A percentile compares a stretch with the other conserved stretches of the same genome.
These are phyloP conservation scores for Suillia variegata DNA, from an alignment of 2,888 invertebrate genomes.

Conservation along the genomic window DNA sequence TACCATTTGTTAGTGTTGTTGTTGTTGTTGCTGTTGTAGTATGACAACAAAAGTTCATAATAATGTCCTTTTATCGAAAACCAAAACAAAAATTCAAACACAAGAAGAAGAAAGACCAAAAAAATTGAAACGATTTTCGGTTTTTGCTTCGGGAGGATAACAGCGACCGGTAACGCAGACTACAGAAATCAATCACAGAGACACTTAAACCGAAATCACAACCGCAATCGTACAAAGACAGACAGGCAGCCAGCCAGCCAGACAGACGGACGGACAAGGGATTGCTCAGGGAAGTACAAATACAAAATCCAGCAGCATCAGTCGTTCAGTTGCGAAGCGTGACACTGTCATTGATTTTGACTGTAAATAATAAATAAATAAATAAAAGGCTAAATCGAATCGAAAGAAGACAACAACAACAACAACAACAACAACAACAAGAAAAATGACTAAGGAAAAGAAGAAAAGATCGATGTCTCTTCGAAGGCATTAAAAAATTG, in stretches of 20 bases:
- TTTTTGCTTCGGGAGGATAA: neutral
- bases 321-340: slow-evolving; percentile 25
- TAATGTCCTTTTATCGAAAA: slow-evolving; percentile 33
- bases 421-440: no score
- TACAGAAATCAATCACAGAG: slow-evolving; percentile 15
- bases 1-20: no score
- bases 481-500: slow-evolving; percentile 29
- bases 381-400: slow-evolving; percentile 7
- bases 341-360: slow-evolving; percentile 32
- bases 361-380: slow-evolving; percentile 20
- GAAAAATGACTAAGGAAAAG: neutral
- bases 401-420: no score
- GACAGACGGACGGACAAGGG: neutral
- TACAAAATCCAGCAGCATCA: neutral
- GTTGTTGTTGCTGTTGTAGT: no score
- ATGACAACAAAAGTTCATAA: slow-evolving; percentile 16
- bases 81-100: slow-evolving; percentile 7
- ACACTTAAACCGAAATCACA: slow-evolving; percentile 18
- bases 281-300: slow-evolving; percentile 8
- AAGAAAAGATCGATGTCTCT: slow-evolving; percentile 22
- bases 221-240: slow-evolving; percentile 9
- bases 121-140: slow-evolving; percentile 9
- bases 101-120: slow-evolving; percentile 4
- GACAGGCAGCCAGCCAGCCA: neutral
- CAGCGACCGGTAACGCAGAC: no score